Evolutionary conservation across 2,888 invertebrate genomes (phyloP).

Genomic region (Andrena trimmerana): DNA sequence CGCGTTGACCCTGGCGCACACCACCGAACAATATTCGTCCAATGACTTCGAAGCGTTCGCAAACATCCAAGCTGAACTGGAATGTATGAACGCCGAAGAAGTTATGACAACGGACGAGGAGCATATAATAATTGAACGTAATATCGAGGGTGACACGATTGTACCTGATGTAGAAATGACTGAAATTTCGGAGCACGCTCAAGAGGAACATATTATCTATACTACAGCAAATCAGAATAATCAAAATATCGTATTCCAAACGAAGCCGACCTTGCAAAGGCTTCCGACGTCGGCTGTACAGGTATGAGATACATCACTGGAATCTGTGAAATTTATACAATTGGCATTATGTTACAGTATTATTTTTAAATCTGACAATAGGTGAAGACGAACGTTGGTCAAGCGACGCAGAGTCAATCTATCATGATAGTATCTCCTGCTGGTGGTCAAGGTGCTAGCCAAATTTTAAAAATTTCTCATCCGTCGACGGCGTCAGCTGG

Average conservation of each 20-base stretch:
- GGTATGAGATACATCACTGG: conserved; percentile 59
- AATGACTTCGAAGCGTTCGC: conserved; percentile 84
- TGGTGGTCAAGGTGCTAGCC: conserved; percentile 82
- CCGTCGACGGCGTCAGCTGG: conserved; percentile 82
- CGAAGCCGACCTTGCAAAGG: conserved; percentile 82
- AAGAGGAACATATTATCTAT: conserved; percentile 80
- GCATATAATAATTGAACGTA: conserved; percentile 71
- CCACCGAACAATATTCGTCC: conserved; percentile 78
- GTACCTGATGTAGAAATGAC: conserved; percentile 82
- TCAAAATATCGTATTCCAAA: conserved; percentile 82
- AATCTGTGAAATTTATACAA: not conserved
- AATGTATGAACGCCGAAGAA: conserved; percentile 83
- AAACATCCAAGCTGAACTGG: conserved; percentile 85
- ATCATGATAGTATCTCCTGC: conserved; percentile 84
- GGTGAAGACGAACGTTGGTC: conserved; percentile 79
- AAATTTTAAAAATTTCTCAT: conserved; percentile 84
- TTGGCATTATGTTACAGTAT: not conserved
- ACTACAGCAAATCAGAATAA: conserved; percentile 79
- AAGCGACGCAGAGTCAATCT: conserved; percentile 82
- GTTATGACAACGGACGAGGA: conserved; percentile 82
- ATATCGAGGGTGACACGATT: conserved; percentile 75
- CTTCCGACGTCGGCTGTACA: conserved; percentile 81
- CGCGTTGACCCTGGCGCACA: conserved; percentile 77
- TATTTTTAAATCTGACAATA: conserved; percentile 49
- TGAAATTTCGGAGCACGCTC: conserved; percentile 77